Evolutionary conservation across 2,797 vertebrate genomes (phyloP).

Genomic region (Linurgus olivaceus): DNA sequence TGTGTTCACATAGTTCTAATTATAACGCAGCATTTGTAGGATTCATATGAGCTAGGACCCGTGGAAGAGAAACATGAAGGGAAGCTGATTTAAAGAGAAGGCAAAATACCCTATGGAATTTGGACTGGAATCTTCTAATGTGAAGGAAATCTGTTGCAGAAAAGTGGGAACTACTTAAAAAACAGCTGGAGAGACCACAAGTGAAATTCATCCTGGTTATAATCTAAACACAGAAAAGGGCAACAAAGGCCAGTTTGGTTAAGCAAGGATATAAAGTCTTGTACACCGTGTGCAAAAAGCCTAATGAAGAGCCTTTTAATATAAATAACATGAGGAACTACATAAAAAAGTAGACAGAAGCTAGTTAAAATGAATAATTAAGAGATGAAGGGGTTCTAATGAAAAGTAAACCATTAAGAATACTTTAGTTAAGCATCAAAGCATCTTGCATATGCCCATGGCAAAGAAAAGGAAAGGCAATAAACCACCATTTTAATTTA

Average conservation of each 20-base stretch:
- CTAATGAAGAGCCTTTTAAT: slow-evolving; percentile 23
- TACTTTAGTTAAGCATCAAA: slow-evolving; percentile 9
- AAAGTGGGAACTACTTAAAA: slow-evolving; percentile 61
- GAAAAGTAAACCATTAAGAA: slow-evolving; percentile 17
- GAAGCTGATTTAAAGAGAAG: slow-evolving; percentile 60
- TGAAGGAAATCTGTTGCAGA: slow-evolving; percentile 49
- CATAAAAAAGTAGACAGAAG: slow-evolving; percentile 41
- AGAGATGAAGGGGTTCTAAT: not conserved
- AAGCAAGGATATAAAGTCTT: slow-evolving; percentile 35
- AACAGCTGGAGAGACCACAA: slow-evolving; percentile 64
- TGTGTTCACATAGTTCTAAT: slow-evolving; percentile 74
- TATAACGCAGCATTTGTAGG: slow-evolving; percentile 62
- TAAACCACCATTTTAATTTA: not conserved
- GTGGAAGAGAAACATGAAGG: slow-evolving; percentile 48
- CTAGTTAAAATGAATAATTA: slow-evolving; percentile 52
- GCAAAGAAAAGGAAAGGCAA: not conserved
- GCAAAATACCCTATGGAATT: slow-evolving; percentile 63
- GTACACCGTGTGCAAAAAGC: not conserved
- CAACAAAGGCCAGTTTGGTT: slow-evolving; percentile 32
- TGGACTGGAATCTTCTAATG: slow-evolving; percentile 53
- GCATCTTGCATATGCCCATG: not conserved
- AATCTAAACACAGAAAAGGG: slow-evolving; percentile 55
- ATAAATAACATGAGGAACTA: slow-evolving; percentile 42
- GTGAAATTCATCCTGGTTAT: slow-evolving; percentile 62
- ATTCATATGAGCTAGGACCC: slow-evolving; percentile 31